Percentiles rank a stretch among this genome's conserved stretches.
Evolutionary conservation across 1,140 invertebrate species (phyloP).

Genomic region (Pararge aegeria): DNA sequence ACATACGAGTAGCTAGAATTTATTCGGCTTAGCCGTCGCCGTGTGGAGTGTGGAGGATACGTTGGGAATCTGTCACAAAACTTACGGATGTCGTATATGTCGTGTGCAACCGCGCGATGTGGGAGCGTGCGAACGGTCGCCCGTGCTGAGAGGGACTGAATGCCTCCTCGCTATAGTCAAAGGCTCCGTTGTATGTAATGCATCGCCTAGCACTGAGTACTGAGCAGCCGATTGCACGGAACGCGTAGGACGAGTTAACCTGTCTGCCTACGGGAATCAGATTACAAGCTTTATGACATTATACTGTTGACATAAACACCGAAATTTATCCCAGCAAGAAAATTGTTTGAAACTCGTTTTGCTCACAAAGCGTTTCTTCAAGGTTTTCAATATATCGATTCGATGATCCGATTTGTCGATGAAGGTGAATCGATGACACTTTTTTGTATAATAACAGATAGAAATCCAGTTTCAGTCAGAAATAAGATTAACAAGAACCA

Average conservation of each 20-base stretch:
- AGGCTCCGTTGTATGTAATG: conserved; percentile 19
- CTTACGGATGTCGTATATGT: conserved; percentile 41
- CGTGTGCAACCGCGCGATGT: conserved; percentile 31
- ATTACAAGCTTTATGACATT: neutral
- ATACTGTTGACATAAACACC: neutral
- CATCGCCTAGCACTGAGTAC: conserved; percentile 8
- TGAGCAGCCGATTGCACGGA: conserved; percentile 1
- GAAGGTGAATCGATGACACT: too few relatives aligned
- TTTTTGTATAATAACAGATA: too few relatives aligned
- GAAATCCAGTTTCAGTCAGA: too few relatives aligned
- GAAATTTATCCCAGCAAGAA: neutral
- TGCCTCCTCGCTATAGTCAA: conserved; percentile 3
- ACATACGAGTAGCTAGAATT: conserved; percentile 13
- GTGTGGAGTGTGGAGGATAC: conserved; percentile 30
- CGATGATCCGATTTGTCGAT: too few relatives aligned
- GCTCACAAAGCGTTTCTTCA: neutral
- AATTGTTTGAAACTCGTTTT: neutral
- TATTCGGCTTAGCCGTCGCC: conserved; percentile 8
- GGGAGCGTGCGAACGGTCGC: conserved; percentile 41
- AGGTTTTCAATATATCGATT: too few relatives aligned
- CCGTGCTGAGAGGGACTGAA: conserved; percentile 39
- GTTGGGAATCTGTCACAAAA: conserved; percentile 47
- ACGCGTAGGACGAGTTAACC: neutral
- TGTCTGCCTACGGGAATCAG: neutral
- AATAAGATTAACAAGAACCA: too few relatives aligned